Percentiles rank a stretch among this genome's conserved stretches.
phyloP scores from a whole-genome alignment of 2,888 invertebrate species.

The Drosophila quinaria region DNA sequence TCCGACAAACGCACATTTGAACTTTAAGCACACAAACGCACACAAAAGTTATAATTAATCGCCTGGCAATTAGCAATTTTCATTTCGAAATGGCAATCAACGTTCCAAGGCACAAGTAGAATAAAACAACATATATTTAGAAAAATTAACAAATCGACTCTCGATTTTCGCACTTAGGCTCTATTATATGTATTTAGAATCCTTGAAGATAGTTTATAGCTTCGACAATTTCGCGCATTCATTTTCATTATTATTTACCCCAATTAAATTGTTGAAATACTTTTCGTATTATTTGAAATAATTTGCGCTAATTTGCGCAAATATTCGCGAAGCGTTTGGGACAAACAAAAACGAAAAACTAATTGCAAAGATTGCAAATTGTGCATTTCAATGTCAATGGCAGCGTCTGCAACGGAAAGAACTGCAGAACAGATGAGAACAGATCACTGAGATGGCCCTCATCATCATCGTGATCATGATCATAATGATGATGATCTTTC shows the following conservation, averaged over 20 bases:
- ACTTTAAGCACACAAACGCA: slow-evolving; percentile 50
- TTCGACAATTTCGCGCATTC: neutral
- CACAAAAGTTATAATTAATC: slow-evolving; percentile 57
- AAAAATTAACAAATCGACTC: slow-evolving; percentile 9
- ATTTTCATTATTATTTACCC: slow-evolving; percentile 55
- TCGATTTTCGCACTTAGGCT: slow-evolving; percentile 13
- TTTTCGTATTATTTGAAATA: slow-evolving; percentile 10
- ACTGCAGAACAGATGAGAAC: slow-evolving; percentile 24
- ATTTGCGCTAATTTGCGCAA: slow-evolving; percentile 42
- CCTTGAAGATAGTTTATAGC: slow-evolving; percentile 5
- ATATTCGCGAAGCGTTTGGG: slow-evolving; percentile 56
- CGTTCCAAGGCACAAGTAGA: slow-evolving; percentile 16
- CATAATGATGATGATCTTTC: slow-evolving; percentile 16
- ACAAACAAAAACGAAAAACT: slow-evolving; percentile 65
- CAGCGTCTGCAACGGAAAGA: slow-evolving; percentile 45
- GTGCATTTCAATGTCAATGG: slow-evolving; percentile 74
- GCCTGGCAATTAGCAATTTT: slow-evolving; percentile 45
- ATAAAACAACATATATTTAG: slow-evolving; percentile 6
- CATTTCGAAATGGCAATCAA: slow-evolving; percentile 36
- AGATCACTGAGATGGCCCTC: slow-evolving; percentile 13
- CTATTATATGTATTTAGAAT: slow-evolving; percentile 9
- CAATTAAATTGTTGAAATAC: slow-evolving; percentile 32
- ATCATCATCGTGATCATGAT: slow-evolving; percentile 16
- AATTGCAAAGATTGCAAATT: slow-evolving; percentile 56
- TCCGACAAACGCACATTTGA: slow-evolving; percentile 74